Evolutionary conservation across 2,797 vertebrate genomes (phyloP).

Genomic region (Gymnoscopelus braueri): DNA sequence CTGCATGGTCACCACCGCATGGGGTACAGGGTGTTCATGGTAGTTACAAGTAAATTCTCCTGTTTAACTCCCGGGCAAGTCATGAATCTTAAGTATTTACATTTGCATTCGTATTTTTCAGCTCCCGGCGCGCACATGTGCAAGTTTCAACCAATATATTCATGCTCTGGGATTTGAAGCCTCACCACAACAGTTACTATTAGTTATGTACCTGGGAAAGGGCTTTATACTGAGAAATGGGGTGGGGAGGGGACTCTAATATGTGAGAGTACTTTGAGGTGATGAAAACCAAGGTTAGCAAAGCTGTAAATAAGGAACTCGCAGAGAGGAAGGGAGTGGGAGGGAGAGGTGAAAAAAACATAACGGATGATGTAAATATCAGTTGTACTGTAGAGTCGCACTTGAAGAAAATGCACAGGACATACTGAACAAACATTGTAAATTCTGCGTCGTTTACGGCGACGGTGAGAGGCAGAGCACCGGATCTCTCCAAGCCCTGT

Average conservation of each 20-base stretch:
- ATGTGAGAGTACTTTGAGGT: slow-evolving; percentile 29
- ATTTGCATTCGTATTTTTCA: slow-evolving; percentile 35
- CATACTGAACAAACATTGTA: slow-evolving; percentile 32
- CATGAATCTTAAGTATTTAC: slow-evolving; percentile 24
- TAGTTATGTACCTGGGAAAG: slow-evolving; percentile 46
- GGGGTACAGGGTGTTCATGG: neutral
- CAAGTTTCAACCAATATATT: slow-evolving; percentile 37
- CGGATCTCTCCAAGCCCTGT: no score
- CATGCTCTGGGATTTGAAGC: slow-evolving; percentile 38
- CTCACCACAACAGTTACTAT: slow-evolving; percentile 30
- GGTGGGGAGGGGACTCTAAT: slow-evolving; percentile 13
- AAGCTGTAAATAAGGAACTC: slow-evolving; percentile 42
- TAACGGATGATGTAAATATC: slow-evolving; percentile 31
- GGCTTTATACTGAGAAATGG: slow-evolving; percentile 33
- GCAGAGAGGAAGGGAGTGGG: neutral
- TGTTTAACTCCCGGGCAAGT: slow-evolving; percentile 3
- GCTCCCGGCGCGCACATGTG: neutral
- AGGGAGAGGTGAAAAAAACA: neutral
- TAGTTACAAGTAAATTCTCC: slow-evolving; percentile 23
- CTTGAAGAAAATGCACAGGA: slow-evolving; percentile 33
- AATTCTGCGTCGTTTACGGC: slow-evolving; percentile 22
- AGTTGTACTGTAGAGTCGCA: slow-evolving; percentile 8
- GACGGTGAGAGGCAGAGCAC: neutral
- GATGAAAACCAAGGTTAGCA: slow-evolving; percentile 48
- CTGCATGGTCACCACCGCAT: neutral